A percentile compares a stretch with the other conserved stretches of the same genome.
phyloP scores from a whole-genome alignment of 2,113 vertebrate genomes.

The Periophthalmodon schlosseri region DNA sequence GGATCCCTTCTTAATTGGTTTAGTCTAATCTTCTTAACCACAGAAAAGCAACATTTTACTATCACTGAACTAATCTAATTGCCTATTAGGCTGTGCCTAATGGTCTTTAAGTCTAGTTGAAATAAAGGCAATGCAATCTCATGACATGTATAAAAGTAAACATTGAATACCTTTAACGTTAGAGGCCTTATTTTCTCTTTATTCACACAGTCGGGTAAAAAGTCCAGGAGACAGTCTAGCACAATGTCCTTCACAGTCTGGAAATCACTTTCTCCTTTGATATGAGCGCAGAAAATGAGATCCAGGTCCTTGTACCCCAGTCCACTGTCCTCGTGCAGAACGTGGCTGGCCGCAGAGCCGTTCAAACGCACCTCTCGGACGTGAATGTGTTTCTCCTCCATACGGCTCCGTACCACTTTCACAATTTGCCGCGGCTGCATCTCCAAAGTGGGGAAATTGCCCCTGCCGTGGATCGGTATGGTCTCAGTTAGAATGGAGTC shows the following conservation, averaged over 20 bases:
- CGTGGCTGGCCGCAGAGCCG: conserved; percentile 95
- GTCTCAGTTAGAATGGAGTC: conserved; percentile 93
- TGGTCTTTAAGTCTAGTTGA: conserved; percentile 16
- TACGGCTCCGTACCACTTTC: conserved; percentile 89
- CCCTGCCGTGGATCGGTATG: conserved; percentile 97
- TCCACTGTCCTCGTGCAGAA: conserved; percentile 93
- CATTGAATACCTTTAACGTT: conserved; percentile 90
- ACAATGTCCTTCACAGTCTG: conserved; percentile 97
- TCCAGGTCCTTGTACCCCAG: conserved; percentile 98
- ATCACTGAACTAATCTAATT: conserved; percentile 62
- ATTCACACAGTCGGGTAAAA: conserved; percentile 96
- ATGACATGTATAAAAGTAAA: conserved; percentile 27
- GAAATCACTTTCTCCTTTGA: conserved; percentile 93
- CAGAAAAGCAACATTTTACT: conserved; percentile 63
- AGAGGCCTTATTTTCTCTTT: conserved; percentile 95
- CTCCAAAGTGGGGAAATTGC: conserved; percentile 97
- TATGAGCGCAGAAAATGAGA: conserved; percentile 95
- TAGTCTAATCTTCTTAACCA: conserved; percentile 74
- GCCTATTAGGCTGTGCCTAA: conserved; percentile 28
- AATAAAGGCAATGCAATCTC: conserved; percentile 24
- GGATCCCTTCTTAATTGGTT: conserved; percentile 72
- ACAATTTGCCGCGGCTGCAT: conserved; percentile 96
- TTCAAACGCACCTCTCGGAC: conserved; percentile 94
- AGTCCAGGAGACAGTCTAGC: conserved; percentile 97
- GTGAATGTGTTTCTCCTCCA: conserved; percentile 88